A percentile compares a stretch with the other conserved stretches of the same genome.
Conservation (phyloP, 2,888 invertebrate species). For the Vandiemenella viatica region DNA sequence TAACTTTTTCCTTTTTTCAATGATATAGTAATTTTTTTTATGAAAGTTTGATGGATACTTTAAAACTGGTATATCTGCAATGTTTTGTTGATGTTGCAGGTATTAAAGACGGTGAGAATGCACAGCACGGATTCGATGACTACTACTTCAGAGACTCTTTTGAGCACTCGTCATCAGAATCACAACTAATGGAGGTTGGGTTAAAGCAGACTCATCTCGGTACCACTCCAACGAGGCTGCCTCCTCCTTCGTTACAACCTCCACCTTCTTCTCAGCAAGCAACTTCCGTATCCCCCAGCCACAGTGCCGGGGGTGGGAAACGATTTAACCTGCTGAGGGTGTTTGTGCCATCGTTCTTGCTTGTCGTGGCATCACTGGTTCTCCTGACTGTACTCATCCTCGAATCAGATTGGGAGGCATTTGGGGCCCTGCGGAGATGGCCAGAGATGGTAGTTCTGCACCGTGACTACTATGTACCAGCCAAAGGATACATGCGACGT, state of each 20-base stretch:
- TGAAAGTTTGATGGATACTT: too few species aligned
- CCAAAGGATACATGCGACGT: conserved; percentile 54
- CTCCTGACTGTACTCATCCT: conserved; percentile 54
- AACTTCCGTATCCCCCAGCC: conserved; percentile 21
- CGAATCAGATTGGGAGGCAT: conserved; percentile 61
- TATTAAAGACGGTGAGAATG: conserved; percentile 16
- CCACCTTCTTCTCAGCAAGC: conserved; percentile 11
- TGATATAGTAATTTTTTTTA: too few species aligned
- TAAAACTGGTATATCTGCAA: too few species aligned
- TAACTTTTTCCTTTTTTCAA: too few species aligned
- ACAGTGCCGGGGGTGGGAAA: conserved; percentile 22
- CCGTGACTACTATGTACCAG: conserved; percentile 68
- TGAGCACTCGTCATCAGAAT: conserved; percentile 67
- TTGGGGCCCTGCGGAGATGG: conserved; percentile 51
- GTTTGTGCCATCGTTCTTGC: conserved; percentile 61
- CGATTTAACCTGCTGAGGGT: conserved; percentile 51
- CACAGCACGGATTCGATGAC: conserved; percentile 33
- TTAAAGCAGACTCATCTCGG: background rate
- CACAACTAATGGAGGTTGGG: conserved; percentile 40
- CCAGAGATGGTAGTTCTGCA: conserved; percentile 61
- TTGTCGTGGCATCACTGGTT: conserved; percentile 53
- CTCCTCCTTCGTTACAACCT: conserved; percentile 18
- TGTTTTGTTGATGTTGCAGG: conserved; percentile 14
- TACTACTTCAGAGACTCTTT: conserved; percentile 61
- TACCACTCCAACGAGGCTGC: conserved; percentile 7